Evolutionary conservation across 2,113 vertebrate species (phyloP), one percentile per base, ranked within the genome.

Genomic region (Chloebia gouldiae): DNA sequence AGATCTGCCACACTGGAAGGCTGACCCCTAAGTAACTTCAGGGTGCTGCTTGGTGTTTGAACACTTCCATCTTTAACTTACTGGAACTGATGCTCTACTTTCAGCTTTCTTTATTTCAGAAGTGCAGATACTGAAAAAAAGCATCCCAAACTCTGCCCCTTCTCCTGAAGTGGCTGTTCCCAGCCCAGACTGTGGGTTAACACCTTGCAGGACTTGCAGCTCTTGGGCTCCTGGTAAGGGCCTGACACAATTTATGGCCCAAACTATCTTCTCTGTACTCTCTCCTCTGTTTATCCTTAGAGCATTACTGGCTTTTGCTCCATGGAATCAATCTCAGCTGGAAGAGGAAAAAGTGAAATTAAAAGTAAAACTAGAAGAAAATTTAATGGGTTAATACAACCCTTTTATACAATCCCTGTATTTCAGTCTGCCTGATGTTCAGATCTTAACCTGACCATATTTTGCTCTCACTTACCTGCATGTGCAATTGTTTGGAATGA

Each of bases 161-260:
- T 81, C 15, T 45, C 39, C 40, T 47, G 9, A 37, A 80, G 2
- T 82, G 15, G 11, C 31, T 49, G 17, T n/a, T 69, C 59, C n/a
- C 56, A 39, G 45, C n/a, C 60, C 1, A 13, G 63, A 39, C 16
- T 4, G 2, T 59, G 76, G 60, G 53, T 54, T 85, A 42, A 7
- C 22, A 13, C 80, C 71, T 66, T 77, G 76, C 73, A 57, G 70
- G 31, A 61, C n/a, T 44, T 37, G 15, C 14, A 57, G 3, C 4
- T 27, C 51, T 37, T 47, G 45, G 56, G 72, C 63, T 92, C 2
- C 7, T 86, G 81, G 66, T 50, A 50, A 83, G 82, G 77, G 40
- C 39, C 60, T 90, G 93, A 88, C 77, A 93, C n/a, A 68, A 78
- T 75, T 65, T 63, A 75, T 95, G 76, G 91, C 69, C 78, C 54